Percentiles rank a stretch among this genome's conserved stretches.
phyloP scores from a whole-genome alignment of 2,797 vertebrate species.

The Peromyscus attwateri region DNA sequence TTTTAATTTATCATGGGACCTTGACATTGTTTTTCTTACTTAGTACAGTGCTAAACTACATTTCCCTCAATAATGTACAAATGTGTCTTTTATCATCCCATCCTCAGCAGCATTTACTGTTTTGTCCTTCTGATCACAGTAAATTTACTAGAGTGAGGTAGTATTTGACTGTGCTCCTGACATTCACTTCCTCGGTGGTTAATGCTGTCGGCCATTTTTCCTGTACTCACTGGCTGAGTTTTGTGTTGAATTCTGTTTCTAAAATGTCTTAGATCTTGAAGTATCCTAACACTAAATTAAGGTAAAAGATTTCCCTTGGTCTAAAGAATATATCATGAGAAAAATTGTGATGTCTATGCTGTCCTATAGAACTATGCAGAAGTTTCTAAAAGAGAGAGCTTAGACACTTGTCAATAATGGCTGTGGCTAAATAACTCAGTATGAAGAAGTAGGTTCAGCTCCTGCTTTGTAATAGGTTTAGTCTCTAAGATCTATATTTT shows the following conservation, averaged over 20 bases:
- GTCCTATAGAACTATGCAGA: neutral
- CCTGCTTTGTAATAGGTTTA: neutral
- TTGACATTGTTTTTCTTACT: too few relatives aligned
- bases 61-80: too few relatives aligned
- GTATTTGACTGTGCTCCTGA: neutral
- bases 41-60: neutral
- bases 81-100: neutral
- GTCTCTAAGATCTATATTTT: neutral
- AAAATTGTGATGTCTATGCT: neutral
- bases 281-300: slow-evolving; percentile 7
- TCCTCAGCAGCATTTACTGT: neutral
- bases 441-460: neutral
- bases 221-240: neutral
- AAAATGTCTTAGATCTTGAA: neutral
- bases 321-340: neutral
- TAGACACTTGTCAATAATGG: neutral
- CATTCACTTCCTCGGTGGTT: too few relatives aligned
- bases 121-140: neutral
- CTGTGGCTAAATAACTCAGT: neutral
- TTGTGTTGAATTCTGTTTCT: neutral
- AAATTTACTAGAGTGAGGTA: neutral
- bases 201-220: neutral
- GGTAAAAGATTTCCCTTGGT: neutral
- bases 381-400: neutral
- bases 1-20: too few relatives aligned